phyloP scores from a whole-genome alignment of 1,140 invertebrate genomes.

The Dolichoris vasculosae region DNA sequence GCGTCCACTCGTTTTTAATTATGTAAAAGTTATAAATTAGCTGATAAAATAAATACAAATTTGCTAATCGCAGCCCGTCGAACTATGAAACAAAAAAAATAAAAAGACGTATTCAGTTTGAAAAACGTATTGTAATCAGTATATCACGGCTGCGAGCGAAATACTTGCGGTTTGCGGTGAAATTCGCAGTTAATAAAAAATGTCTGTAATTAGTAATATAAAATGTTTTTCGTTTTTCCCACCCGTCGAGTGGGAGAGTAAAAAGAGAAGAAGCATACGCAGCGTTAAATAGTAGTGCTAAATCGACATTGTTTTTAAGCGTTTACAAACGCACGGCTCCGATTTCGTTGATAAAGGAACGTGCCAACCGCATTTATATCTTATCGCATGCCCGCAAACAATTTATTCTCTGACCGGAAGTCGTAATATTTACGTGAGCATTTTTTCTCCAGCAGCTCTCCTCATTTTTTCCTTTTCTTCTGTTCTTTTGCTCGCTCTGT shows the following conservation, averaged over 20 bases:
- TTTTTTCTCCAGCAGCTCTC: neutral
- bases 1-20: too few relatives aligned
- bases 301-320: conserved; percentile 38
- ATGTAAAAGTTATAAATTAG: too few relatives aligned
- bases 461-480: conserved; percentile 17
- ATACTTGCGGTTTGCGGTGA: rapidly evolving
- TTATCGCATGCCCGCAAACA: conserved; percentile 37
- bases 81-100: too few relatives aligned
- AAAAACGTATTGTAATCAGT: neutral
- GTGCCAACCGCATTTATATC: conserved; percentile 28
- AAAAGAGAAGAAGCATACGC: neutral
- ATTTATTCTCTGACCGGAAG: conserved; percentile 46
- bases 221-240: neutral
- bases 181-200: neutral
- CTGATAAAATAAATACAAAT: too few relatives aligned
- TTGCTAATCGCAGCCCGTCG: too few relatives aligned
- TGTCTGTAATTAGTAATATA: neutral
- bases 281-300: neutral
- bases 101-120: too few relatives aligned
- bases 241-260: neutral
- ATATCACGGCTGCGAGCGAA: neutral
- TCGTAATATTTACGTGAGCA: conserved; percentile 47
- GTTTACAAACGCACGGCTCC: conserved; percentile 25
- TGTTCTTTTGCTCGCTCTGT: conserved; percentile 1
- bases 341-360: conserved; percentile 46